Percentiles rank a stretch among this genome's conserved stretches.
These are phyloP conservation scores for Trissolcus japonicus DNA, from an alignment of 2,888 invertebrate species.

Conservation along the genomic window DNA sequence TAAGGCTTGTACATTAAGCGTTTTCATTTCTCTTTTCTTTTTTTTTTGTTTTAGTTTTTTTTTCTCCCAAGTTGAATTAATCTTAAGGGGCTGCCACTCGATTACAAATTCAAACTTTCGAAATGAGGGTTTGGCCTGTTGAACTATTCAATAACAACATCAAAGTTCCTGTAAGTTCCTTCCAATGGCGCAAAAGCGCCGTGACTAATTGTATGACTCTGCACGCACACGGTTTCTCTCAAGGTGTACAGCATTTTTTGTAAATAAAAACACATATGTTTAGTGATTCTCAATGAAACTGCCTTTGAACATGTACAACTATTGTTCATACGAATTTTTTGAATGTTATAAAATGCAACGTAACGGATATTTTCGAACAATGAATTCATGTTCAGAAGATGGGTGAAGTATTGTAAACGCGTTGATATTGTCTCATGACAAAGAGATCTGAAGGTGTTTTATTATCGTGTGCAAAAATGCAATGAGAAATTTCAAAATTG, in stretches of 20 bases:
- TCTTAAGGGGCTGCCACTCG: constrained; percentile 44
- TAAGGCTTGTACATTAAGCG: not conserved
- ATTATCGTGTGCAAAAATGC: constrained; percentile 28
- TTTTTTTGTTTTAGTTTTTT: constrained; percentile 11
- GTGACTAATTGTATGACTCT: not conserved
- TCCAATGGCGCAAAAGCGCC: not conserved
- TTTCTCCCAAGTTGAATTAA: constrained; percentile 1
- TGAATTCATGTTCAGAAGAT: constrained; percentile 11
- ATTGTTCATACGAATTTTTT: not conserved
- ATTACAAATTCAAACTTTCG: constrained; percentile 9
- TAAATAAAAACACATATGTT: not conserved
- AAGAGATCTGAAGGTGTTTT: constrained; percentile 40
- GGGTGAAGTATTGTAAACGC: constrained; percentile 37
- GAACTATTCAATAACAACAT: not conserved
- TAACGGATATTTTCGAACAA: constrained; percentile 21
- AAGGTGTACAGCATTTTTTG: constrained; percentile 2
- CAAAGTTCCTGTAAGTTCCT: constrained; percentile 26
- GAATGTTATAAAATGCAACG: not conserved
- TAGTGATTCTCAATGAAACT: not conserved
- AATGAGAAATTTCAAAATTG: no score
- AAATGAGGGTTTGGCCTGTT: not conserved
- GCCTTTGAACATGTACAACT: not conserved
- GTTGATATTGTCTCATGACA: constrained; percentile 33
- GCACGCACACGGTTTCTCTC: not conserved
- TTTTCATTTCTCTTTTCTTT: constrained; percentile 6